Evolutionary conservation across 37 sponge, comb jelly and placozoan genomes (phyloP), one percentile per base, ranked within the genome.

Genomic region (Mnemiopsis leidyi): DNA sequence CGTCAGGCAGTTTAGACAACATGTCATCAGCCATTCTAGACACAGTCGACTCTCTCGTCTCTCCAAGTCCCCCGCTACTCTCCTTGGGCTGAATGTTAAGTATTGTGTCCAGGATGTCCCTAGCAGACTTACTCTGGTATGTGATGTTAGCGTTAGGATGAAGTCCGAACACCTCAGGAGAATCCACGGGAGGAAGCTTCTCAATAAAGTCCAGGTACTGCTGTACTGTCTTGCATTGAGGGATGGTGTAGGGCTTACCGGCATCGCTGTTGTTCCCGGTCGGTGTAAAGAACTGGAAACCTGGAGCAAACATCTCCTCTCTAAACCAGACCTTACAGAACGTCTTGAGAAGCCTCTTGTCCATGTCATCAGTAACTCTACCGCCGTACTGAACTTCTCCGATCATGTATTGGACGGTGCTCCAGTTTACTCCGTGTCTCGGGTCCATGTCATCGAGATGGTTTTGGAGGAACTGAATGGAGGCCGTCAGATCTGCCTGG

Each of bases 341-440:
- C 0, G 97, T 97, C 93, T 97, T 99, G 77, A 99, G 96, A 18
- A 99, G 96, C 38, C 94, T 82, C 92, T 99, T 99, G 93, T 99
- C 99, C 92, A 95, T 96, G 93, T 99, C 99, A 93, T 99, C 99
- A 68, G 99, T 99, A 68, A 99, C 99, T 32, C 99, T 94, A 32
- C 99, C 99, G 32, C 99, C 99, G 95, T 99, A 99, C 92, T 99
- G 99, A 25, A 99, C 97, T 93, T 99, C 99, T 24, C 99, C 99
- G 32, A 99, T 82, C 99, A 99, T 99, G 95, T 99, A 99, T 38
- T 97, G 95, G 24, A 99, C 99, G 26, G 99, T 99, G 85, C 94
- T 96, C 99, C 99, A 99, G 39, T 96, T 96, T 71, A 96, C 94
- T 36, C 99, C 99, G 96, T 98, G 92, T 28, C 82, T 0, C 36